These are phyloP conservation scores for Nineta flava DNA, from an alignment of 2,888 invertebrate genomes.

Conservation along the genomic window DNA sequence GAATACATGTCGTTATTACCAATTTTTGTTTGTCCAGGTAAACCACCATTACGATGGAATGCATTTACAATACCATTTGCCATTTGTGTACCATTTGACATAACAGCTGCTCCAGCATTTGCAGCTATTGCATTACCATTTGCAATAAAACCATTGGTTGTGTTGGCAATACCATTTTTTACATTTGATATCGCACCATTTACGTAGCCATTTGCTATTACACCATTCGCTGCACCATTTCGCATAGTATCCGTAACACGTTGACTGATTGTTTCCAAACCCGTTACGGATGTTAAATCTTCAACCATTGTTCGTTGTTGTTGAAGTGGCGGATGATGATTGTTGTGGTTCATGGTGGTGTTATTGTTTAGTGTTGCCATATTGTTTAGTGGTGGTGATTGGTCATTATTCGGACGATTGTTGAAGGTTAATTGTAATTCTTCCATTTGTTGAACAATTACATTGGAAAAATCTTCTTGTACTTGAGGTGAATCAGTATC, in stretches of 20 bases:
- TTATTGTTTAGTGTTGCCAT: slow-evolving; percentile 6
- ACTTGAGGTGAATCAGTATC: slow-evolving; percentile 68
- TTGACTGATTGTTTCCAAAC: slow-evolving; percentile 23
- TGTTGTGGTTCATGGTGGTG: slow-evolving; percentile 8
- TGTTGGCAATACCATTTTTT: background rate
- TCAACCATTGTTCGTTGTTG: slow-evolving; percentile 17
- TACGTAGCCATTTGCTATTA: slow-evolving; percentile 10
- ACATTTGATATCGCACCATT: background rate
- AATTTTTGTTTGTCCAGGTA: slow-evolving; percentile 14
- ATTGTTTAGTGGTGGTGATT: slow-evolving; percentile 1
- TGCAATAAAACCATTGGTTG: background rate
- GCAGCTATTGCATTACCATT: background rate
- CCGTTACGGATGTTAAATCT: slow-evolving; percentile 22
- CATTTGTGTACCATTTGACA: background rate
- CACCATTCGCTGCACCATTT: slow-evolving; percentile 16
- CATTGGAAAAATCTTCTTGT: slow-evolving; percentile 57
- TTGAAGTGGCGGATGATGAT: slow-evolving; percentile 9
- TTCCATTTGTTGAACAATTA: slow-evolving; percentile 51
- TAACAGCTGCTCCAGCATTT: background rate
- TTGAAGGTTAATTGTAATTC: slow-evolving; percentile 28
- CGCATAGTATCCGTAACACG: slow-evolving; percentile 14
- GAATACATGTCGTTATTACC: slow-evolving; percentile 1
- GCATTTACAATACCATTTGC: slow-evolving; percentile 30
- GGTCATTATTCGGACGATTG: slow-evolving; percentile 8
- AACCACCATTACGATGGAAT: slow-evolving; percentile 26